phyloP scores from a whole-genome alignment of 2,888 invertebrate genomes.

The Noctuana brunneofusca region DNA sequence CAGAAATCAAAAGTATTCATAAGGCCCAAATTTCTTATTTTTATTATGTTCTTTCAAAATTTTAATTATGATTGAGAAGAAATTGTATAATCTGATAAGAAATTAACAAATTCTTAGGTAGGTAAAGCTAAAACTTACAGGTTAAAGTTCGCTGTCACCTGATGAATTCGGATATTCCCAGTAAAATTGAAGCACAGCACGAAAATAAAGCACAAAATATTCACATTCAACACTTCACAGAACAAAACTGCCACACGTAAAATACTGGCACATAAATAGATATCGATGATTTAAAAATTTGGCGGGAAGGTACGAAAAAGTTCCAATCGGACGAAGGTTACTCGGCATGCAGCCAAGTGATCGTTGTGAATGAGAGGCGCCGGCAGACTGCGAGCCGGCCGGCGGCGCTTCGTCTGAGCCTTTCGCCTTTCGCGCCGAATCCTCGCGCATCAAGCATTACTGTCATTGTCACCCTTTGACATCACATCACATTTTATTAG shows the following conservation, averaged over 20 bases:
- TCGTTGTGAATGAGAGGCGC: conserved; percentile 50
- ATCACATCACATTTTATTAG: conserved; percentile 9
- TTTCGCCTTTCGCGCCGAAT: conserved; percentile 68
- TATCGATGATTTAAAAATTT: conserved; percentile 47
- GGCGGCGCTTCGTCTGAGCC: conserved; percentile 49
- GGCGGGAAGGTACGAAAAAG: conserved; percentile 77
- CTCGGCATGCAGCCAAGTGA: conserved; percentile 49
- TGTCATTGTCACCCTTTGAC: conserved; percentile 55
- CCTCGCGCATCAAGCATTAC: conserved; percentile 64
- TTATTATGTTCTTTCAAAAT: no score
- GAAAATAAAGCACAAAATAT: conserved; percentile 39
- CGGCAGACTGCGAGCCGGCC: conserved; percentile 68
- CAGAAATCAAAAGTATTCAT: not conserved
- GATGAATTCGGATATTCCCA: conserved; percentile 50
- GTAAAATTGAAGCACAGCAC: conserved; percentile 48
- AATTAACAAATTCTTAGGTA: conserved; percentile 11
- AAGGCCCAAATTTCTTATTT: no score
- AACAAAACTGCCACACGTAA: conserved; percentile 49
- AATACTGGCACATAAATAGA: conserved; percentile 47
- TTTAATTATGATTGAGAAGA: not conserved
- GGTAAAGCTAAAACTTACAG: conserved; percentile 37
- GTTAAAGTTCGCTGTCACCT: conserved; percentile 29
- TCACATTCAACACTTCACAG: conserved; percentile 49
- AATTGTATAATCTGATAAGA: conserved; percentile 25
- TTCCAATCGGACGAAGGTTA: conserved; percentile 51